A percentile compares a stretch with the other conserved stretches of the same genome.
Evolutionary conservation across 2,888 invertebrate species (phyloP).

Genomic region (Theristus sp.): DNA sequence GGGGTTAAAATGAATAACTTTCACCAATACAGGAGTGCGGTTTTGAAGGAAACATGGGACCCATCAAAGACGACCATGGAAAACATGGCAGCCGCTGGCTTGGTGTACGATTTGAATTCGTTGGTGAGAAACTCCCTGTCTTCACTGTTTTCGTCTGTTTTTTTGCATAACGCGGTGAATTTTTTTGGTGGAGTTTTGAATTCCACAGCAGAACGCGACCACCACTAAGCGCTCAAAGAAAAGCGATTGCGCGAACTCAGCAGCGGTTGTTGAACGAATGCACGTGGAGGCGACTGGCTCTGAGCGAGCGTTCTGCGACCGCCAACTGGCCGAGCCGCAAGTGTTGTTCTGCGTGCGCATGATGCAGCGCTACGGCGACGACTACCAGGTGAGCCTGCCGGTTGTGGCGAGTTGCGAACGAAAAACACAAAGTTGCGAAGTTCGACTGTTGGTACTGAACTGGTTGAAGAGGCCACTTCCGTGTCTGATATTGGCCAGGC

Average conservation of each 20-base stretch:
- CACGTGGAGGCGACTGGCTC: not conserved
- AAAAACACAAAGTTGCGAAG: not conserved
- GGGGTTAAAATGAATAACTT: too few relatives aligned
- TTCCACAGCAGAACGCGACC: too few relatives aligned
- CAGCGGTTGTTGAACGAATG: not conserved
- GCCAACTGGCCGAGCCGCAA: not conserved
- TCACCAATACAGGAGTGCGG: not conserved
- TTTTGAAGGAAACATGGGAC: not conserved
- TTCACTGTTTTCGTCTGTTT: too few relatives aligned
- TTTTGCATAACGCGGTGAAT: too few relatives aligned
- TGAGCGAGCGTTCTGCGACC: too few relatives aligned
- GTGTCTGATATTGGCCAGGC: too few relatives aligned
- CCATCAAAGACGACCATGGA: not conserved
- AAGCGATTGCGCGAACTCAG: too few relatives aligned
- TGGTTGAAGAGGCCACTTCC: too few relatives aligned
- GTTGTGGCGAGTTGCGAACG: not conserved
- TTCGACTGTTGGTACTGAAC: too few relatives aligned
- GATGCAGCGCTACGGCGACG: not conserved
- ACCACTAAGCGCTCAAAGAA: too few relatives aligned
- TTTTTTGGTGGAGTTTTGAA: too few relatives aligned
- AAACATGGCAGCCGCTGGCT: not conserved
- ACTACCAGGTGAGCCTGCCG: not conserved
- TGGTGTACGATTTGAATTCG: not conserved
- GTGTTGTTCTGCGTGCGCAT: not conserved
- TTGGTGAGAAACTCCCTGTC: not conserved